phyloP scores from a whole-genome alignment of 2,888 invertebrate genomes.

The Tachina grossa region DNA sequence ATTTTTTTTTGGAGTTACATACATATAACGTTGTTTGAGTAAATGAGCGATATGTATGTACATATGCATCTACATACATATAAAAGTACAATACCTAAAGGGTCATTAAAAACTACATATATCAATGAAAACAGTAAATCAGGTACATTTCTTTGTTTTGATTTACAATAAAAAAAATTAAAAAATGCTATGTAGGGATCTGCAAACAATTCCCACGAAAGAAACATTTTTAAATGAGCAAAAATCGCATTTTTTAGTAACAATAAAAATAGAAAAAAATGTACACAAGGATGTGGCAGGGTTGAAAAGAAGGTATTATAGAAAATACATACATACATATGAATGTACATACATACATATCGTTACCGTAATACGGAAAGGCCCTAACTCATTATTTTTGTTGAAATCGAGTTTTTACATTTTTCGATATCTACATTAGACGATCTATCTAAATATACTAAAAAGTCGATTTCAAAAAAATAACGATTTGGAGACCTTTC shows the following conservation, averaged over 20 bases:
- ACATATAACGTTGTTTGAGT: too few relatives aligned
- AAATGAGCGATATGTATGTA: too few relatives aligned
- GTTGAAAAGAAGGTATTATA: conserved; percentile 8
- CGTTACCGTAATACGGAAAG: too few relatives aligned
- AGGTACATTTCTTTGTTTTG: conserved; percentile 13
- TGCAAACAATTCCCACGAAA: neutral
- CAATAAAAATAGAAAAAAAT: neutral
- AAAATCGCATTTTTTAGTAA: neutral
- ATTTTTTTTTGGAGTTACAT: too few relatives aligned
- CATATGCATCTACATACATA: too few relatives aligned
- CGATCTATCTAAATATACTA: too few relatives aligned
- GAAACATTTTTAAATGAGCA: neutral
- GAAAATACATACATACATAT: neutral
- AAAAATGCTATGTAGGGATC: too few relatives aligned
- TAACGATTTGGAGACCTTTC: too few relatives aligned
- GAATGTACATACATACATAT: neutral
- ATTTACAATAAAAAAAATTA: neutral
- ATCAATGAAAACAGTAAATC: conserved; percentile 9
- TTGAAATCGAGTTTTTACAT: too few relatives aligned
- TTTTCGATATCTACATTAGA: too few relatives aligned
- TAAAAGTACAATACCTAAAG: neutral
- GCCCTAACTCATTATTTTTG: too few relatives aligned
- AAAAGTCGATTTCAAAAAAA: too few relatives aligned
- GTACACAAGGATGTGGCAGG: neutral
- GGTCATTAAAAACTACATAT: neutral